A percentile compares a stretch with the other conserved stretches of the same genome.
These are phyloP conservation scores for Hylaea fasciaria DNA, from an alignment of 2,888 invertebrate genomes.

Conservation along the genomic window DNA sequence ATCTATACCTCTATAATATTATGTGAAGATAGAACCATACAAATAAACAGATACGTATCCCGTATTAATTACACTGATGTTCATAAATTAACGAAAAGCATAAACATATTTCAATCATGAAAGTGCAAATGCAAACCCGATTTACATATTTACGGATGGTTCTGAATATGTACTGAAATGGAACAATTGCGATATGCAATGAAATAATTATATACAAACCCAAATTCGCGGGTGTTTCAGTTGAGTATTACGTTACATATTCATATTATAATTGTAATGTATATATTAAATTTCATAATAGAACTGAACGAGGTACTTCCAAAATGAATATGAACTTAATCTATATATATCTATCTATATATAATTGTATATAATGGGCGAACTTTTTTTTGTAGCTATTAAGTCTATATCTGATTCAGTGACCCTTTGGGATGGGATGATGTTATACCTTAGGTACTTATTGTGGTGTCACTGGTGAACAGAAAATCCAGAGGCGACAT, in stretches of 20 bases:
- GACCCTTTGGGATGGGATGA: too few species aligned
- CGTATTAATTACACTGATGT: constrained; percentile 5
- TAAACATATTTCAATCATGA: constrained; percentile 55
- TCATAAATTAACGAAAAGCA: constrained; percentile 42
- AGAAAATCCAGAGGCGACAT: not conserved
- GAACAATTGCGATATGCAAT: constrained; percentile 18
- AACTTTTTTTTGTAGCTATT: too few species aligned
- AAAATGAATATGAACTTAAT: too few species aligned
- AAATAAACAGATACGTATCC: not conserved
- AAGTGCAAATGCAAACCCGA: constrained; percentile 54
- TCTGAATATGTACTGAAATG: constrained; percentile 38
- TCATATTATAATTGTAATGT: too few species aligned
- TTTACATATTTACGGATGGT: constrained; percentile 59
- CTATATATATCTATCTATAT: too few species aligned
- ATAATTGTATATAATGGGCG: too few species aligned
- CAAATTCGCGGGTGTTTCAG: constrained; percentile 14
- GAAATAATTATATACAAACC: constrained; percentile 30
- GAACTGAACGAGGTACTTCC: not conserved
- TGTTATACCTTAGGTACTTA: too few species aligned
- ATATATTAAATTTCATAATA: too few species aligned
- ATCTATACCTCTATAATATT: too few species aligned
- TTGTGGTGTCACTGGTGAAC: not conserved
- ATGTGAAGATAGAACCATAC: too few species aligned
- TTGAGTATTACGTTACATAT: not conserved
- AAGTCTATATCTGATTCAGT: too few species aligned